phyloP scores from a whole-genome alignment of 2,888 invertebrate species.

The Drosophila dives region DNA sequence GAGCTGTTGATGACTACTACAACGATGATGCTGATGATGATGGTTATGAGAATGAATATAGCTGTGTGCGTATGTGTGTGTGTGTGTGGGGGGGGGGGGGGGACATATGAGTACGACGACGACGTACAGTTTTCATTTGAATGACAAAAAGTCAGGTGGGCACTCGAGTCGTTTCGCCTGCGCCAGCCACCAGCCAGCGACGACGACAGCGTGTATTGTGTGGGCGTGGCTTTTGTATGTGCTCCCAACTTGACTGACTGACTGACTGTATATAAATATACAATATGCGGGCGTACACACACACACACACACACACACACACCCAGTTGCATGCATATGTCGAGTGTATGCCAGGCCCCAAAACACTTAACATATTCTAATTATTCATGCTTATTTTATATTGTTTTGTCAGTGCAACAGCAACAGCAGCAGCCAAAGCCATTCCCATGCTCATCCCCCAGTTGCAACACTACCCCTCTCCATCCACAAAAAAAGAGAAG shows the following conservation, averaged over 20 bases:
- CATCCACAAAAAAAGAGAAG: neutral
- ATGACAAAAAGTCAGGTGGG: conserved; percentile 83
- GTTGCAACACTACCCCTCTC: neutral
- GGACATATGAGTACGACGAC: conserved; percentile 51
- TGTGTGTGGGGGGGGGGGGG: neutral
- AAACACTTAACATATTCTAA: conserved; percentile 84
- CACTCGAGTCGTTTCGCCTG: conserved; percentile 67
- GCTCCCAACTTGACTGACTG: conserved; percentile 69
- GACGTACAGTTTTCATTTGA: conserved; percentile 82
- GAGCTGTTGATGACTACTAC: conserved; percentile 45
- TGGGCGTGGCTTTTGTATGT: conserved; percentile 70
- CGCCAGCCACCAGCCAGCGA: conserved; percentile 17
- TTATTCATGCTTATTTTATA: conserved; percentile 83
- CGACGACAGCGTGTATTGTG: conserved; percentile 42
- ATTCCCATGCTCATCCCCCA: neutral
- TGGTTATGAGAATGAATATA: conserved; percentile 8
- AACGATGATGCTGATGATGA: conserved; percentile 35
- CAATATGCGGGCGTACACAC: conserved; percentile 50
- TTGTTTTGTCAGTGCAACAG: conserved; percentile 70
- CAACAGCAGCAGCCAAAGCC: conserved; percentile 16
- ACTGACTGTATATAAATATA: conserved; percentile 68
- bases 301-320: conserved; percentile 32
- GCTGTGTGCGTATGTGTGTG: neutral
- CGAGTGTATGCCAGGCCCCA: conserved; percentile 70
- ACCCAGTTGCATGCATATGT: conserved; percentile 30